Conservation (phyloP, 2,797 vertebrate species). For the Oreortyx pictus region DNA sequence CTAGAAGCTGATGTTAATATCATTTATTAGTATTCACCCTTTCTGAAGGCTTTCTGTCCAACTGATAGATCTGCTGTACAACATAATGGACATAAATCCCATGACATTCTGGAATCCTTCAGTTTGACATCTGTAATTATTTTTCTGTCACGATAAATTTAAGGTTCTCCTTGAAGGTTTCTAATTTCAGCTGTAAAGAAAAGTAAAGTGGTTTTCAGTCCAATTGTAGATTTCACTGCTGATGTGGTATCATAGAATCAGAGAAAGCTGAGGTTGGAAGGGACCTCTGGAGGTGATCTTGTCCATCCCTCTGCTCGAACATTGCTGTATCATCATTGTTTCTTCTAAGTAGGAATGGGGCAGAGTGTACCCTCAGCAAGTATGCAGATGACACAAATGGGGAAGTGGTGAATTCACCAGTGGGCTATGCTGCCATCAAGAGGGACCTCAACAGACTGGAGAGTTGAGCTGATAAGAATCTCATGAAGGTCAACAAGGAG, state of each 20-base stretch:
- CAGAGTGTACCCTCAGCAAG: background rate
- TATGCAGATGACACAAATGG: background rate
- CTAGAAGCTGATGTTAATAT: background rate
- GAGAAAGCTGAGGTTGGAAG: background rate
- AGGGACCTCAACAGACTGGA: background rate
- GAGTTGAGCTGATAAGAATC: background rate
- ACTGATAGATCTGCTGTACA: background rate
- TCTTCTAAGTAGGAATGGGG: background rate
- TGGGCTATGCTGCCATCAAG: background rate
- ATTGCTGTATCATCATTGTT: background rate
- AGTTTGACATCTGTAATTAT: background rate
- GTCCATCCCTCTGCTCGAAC: background rate
- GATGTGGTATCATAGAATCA: background rate
- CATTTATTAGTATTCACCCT: background rate
- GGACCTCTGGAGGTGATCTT: background rate
- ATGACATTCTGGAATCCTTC: background rate
- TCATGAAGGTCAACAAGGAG: background rate
- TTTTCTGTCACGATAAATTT: constrained; percentile 8
- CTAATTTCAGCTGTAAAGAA: background rate
- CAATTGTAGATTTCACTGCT: background rate
- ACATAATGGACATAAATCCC: background rate
- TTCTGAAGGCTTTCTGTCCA: background rate
- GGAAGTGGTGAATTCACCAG: background rate
- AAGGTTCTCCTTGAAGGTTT: background rate
- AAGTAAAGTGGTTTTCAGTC: background rate